Evolutionary conservation across 2,113 vertebrate genomes (phyloP), one percentile per base, ranked within the genome.

Genomic region (Myotis davidii): DNA sequence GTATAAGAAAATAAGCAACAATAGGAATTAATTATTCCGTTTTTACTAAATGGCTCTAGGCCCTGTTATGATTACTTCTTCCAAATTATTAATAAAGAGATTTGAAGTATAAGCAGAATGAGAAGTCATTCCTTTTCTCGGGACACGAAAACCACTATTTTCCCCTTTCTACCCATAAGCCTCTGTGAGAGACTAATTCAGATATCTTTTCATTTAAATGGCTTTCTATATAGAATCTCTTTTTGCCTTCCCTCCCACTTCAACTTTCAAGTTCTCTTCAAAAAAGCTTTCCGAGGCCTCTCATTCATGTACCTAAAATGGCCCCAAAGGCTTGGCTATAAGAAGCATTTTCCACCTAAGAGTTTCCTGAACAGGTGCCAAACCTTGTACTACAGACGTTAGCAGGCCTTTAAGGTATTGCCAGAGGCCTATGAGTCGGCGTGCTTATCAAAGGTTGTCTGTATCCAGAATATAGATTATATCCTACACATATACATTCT

Each of bases 1-100:
- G 3, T 32, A 64, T 88, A 92, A 10, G 73, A 96, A 97, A 96
- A 25, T 1, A 96, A 92, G 89, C 13, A 92, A 27, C 16, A 89
- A 65, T 8, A 76, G 32, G 27, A 94, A 87, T 96, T 93, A 95
- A 92, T 77, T 96, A 89, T 78, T 95, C 9, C 37, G 13, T 42
- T 65, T 92, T 95, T 85, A 56, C 65, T 82, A 89, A 95, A 65
- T 87, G 7, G 9, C 32, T 86, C 14, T 78, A 94, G 29, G 5
- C 59, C 77, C 10, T 83, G 29, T 73, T 84, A 74, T 2, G 25
- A 87, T 34, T 65, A 79, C 82, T 95, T 79, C 76, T 94, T 84
- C 9, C 54, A 61, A 69, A 91, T 56, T 37, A n/a, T 64, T 89
- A 97, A 91, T 32, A 82, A 74, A 37, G 14, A 70, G 3, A 87